Conservation (phyloP, 2,797 vertebrate species). For the Dermochelys coriacea region DNA sequence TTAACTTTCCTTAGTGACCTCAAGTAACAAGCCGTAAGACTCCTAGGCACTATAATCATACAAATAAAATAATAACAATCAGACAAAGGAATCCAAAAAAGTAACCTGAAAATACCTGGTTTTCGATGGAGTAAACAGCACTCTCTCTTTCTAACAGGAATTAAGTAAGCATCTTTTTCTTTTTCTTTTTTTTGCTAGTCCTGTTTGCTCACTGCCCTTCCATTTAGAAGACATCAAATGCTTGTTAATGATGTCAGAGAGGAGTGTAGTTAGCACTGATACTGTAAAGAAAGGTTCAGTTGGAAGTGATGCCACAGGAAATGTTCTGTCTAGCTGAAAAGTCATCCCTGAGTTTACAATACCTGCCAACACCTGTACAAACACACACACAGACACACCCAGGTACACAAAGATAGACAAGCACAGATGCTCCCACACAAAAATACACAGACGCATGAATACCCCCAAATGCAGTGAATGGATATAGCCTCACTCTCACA, state of each 20-base stretch:
- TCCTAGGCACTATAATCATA: not conserved
- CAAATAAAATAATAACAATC: not conserved
- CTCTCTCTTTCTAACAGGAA: not conserved
- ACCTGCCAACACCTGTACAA: fast-evolving
- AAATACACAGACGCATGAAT: not conserved
- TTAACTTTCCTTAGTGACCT: not conserved
- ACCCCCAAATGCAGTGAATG: not conserved
- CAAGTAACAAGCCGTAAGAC: not conserved
- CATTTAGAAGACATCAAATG: constrained; percentile 39
- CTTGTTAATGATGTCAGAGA: constrained; percentile 63
- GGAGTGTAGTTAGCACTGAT: constrained; percentile 35
- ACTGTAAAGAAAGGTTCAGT: not conserved
- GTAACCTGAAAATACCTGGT: not conserved
- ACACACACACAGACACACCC: fast-evolving
- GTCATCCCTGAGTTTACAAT: not conserved
- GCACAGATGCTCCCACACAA: not conserved
- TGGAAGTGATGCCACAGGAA: not conserved
- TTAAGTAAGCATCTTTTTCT: constrained; percentile 42
- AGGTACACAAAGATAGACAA: fast-evolving
- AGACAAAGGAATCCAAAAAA: not conserved
- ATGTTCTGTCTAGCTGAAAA: not conserved
- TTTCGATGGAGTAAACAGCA: not conserved
- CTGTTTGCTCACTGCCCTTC: constrained; percentile 31
- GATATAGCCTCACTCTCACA: not conserved
- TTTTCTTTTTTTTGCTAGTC: not conserved